A percentile compares a stretch with the other conserved stretches of the same genome.
Conservation (phyloP, 2,888 invertebrate genomes). For the Asteroscopus sphinx region DNA sequence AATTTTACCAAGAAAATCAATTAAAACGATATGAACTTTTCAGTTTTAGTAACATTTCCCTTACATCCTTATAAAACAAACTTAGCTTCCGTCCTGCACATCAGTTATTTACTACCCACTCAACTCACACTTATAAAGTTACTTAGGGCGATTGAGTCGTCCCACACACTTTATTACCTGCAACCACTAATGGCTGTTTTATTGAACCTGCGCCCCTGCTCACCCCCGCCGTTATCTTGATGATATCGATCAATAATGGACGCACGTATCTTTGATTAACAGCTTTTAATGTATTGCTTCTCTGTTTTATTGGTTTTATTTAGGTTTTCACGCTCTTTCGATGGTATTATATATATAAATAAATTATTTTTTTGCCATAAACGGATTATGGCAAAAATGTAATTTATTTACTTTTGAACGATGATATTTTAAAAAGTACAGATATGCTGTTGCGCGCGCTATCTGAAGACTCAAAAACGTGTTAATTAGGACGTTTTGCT, state of each 20-base stretch:
- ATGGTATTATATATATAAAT: constrained; percentile 1
- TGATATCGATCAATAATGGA: constrained; percentile 52
- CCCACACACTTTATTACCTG: constrained; percentile 63
- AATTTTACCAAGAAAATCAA: too few relatives aligned
- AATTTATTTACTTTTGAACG: too few relatives aligned
- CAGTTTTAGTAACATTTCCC: not conserved
- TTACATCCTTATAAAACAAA: constrained; percentile 4
- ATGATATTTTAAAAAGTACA: too few relatives aligned
- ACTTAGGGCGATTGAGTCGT: constrained; percentile 62
- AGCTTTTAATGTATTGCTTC: constrained; percentile 47
- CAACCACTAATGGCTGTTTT: constrained; percentile 65
- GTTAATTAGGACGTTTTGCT: too few relatives aligned
- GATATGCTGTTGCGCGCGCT: too few relatives aligned
- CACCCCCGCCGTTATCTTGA: constrained; percentile 27
- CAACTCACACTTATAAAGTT: constrained; percentile 39
- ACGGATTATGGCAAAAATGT: too few relatives aligned
- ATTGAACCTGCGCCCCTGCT: constrained; percentile 48
- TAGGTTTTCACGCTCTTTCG: constrained; percentile 17
- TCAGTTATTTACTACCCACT: constrained; percentile 36
- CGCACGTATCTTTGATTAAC: constrained; percentile 53
- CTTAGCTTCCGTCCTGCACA: constrained; percentile 14
- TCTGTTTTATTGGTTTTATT: constrained; percentile 33
- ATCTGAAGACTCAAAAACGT: too few relatives aligned
- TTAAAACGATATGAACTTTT: not conserved
- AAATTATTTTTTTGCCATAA: too few relatives aligned